These are phyloP conservation scores for Cynopterus brachyotis DNA, from an alignment of 2,113 vertebrate genomes.

Conservation along the genomic window DNA sequence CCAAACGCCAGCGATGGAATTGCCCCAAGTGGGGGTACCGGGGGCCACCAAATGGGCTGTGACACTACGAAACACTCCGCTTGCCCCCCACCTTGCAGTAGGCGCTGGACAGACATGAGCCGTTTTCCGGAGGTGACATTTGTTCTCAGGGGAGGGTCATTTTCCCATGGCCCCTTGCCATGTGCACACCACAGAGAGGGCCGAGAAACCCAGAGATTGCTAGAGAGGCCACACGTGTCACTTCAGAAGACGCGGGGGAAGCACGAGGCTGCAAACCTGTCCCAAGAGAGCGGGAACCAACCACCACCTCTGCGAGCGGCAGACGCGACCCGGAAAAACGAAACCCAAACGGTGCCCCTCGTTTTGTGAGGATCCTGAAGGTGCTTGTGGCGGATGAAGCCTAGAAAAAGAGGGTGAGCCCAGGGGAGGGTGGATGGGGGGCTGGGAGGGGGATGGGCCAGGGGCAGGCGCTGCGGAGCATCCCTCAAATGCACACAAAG, in stretches of 20 bases:
- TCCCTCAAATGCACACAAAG: not conserved
- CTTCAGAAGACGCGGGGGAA: not conserved
- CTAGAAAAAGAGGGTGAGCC: not conserved
- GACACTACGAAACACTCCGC: fast-evolving
- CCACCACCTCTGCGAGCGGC: not conserved
- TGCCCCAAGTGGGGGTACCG: not conserved
- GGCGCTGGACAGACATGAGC: not conserved
- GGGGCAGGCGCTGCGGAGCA: not conserved
- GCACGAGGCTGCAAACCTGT: not conserved
- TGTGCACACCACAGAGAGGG: not conserved
- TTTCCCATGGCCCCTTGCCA: not conserved
- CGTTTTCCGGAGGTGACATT: not conserved
- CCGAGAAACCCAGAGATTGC: not conserved
- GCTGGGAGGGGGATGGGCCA: fast-evolving
- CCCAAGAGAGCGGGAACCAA: not conserved
- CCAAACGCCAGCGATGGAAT: not conserved
- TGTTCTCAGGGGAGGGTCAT: not conserved
- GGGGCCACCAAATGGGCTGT: not conserved
- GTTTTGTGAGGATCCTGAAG: not conserved
- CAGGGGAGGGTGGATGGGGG: not conserved
- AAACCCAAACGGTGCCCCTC: too few relatives aligned
- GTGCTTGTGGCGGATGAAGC: not conserved
- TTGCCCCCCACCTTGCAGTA: fast-evolving
- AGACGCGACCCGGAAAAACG: not conserved
- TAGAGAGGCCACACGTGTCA: not conserved